A percentile compares a stretch with the other conserved stretches of the same genome.
These are phyloP conservation scores for Drosophila albomicans DNA, from an alignment of 1,140 invertebrate genomes.

Conservation along the genomic window DNA sequence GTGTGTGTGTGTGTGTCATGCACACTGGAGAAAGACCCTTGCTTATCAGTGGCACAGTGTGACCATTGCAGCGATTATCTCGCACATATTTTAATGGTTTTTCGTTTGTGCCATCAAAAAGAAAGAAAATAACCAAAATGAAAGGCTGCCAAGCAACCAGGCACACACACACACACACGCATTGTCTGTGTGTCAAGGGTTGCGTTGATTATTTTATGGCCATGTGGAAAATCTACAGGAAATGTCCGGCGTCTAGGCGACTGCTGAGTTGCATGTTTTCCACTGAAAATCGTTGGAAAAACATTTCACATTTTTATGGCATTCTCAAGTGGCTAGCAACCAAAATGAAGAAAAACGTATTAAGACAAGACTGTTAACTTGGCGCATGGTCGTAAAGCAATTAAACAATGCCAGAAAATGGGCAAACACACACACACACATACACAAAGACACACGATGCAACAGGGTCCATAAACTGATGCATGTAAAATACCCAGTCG, in stretches of 20 bases:
- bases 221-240: slow-evolving; percentile 80
- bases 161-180: slow-evolving; percentile 16
- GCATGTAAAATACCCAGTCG: slow-evolving; percentile 27
- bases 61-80: slow-evolving; percentile 12
- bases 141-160: slow-evolving; percentile 42
- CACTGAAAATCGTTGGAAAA: slow-evolving; percentile 55
- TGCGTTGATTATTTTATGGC: slow-evolving; percentile 79
- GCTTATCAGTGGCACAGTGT: slow-evolving; percentile 17
- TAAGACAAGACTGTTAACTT: slow-evolving; percentile 66
- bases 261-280: slow-evolving; percentile 47
- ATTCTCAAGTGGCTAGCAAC: slow-evolving; percentile 61
- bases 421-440: slow-evolving; percentile 15
- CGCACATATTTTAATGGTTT: slow-evolving; percentile 17
- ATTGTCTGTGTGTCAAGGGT: slow-evolving; percentile 71
- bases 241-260: slow-evolving; percentile 57
- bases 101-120: slow-evolving; percentile 19
- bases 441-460: too few species aligned
- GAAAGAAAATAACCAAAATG: too few species aligned
- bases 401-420: slow-evolving; percentile 48
- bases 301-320: slow-evolving; percentile 66
- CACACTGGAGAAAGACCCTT: not conserved
- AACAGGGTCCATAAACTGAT: not conserved
- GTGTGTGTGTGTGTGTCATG: slow-evolving; percentile 1
- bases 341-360: slow-evolving; percentile 8
- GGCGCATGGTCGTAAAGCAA: slow-evolving; percentile 77